phyloP scores from a whole-genome alignment of 2,888 invertebrate genomes.

The Tuberolachnus salignus region DNA sequence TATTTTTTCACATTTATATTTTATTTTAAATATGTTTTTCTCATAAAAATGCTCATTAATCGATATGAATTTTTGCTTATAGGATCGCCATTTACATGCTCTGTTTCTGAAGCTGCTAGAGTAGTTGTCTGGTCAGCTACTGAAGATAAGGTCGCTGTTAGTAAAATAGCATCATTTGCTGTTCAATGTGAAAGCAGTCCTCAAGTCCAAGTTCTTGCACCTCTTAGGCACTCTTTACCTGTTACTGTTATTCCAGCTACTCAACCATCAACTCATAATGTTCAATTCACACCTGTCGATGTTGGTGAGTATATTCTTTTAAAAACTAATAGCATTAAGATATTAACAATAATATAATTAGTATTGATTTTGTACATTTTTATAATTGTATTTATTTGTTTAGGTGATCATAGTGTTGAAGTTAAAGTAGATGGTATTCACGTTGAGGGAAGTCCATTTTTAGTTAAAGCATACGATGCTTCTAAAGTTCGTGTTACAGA shows the following conservation, averaged over 20 bases:
- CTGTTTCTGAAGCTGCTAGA: conserved; percentile 80
- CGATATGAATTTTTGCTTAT: conserved; percentile 58
- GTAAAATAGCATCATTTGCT: conserved; percentile 80
- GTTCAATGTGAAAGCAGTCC: conserved; percentile 85
- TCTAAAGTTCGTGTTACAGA: conserved; percentile 93
- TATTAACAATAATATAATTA: background rate
- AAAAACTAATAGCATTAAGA: too few species aligned
- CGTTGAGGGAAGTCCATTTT: conserved; percentile 93
- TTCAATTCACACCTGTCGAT: conserved; percentile 80
- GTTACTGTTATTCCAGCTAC: conserved; percentile 61
- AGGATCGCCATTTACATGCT: conserved; percentile 84
- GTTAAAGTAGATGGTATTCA: conserved; percentile 75
- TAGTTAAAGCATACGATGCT: conserved; percentile 95
- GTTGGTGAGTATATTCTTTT: conserved; percentile 69
- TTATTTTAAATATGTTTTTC: background rate
- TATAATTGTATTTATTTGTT: background rate
- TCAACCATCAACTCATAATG: conserved; percentile 63
- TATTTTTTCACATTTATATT: background rate
- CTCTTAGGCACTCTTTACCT: conserved; percentile 63
- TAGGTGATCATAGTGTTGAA: conserved; percentile 88
- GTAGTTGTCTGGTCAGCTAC: conserved; percentile 73
- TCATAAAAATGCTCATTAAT: background rate
- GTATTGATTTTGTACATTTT: too few species aligned
- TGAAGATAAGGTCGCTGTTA: conserved; percentile 89
- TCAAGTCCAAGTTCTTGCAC: conserved; percentile 74